A percentile compares a stretch with the other conserved stretches of the same genome.
phyloP scores from a whole-genome alignment of 1,140 invertebrate genomes.

The Babylonia areolata region DNA sequence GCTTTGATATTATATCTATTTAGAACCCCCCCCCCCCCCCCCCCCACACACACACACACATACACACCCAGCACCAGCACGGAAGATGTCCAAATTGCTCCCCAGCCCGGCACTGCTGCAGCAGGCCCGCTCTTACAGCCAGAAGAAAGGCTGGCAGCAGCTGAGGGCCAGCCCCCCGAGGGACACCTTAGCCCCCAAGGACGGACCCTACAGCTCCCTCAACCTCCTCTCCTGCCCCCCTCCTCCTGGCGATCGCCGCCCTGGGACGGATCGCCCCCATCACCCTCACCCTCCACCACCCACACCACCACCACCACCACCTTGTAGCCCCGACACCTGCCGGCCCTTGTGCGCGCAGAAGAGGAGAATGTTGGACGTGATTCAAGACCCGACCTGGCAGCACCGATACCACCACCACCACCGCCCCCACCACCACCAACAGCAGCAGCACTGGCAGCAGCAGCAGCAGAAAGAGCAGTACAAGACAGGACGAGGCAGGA shows the following conservation, averaged over 20 bases:
- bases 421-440: not conserved
- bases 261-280: not conserved
- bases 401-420: not conserved
- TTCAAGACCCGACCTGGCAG: slow-evolving; percentile 18
- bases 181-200: not conserved
- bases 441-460: not conserved
- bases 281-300: too few species aligned
- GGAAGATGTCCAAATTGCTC: slow-evolving; percentile 19
- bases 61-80: not conserved
- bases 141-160: not conserved
- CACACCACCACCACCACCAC: not conserved
- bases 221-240: not conserved
- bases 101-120: not conserved
- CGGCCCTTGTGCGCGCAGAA: slow-evolving; percentile 13
- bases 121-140: slow-evolving; percentile 25
- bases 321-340: not conserved
- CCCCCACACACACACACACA: not conserved
- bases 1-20: too few species aligned
- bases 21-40: too few species aligned
- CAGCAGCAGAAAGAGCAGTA: not conserved
- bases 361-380: slow-evolving; percentile 27
- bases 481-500: not conserved
- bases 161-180: slow-evolving; percentile 15
- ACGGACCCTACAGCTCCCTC: not conserved
- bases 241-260: too few species aligned